Conservation (phyloP, 2,113 vertebrate genomes). For the Menura novaehollandiae region DNA sequence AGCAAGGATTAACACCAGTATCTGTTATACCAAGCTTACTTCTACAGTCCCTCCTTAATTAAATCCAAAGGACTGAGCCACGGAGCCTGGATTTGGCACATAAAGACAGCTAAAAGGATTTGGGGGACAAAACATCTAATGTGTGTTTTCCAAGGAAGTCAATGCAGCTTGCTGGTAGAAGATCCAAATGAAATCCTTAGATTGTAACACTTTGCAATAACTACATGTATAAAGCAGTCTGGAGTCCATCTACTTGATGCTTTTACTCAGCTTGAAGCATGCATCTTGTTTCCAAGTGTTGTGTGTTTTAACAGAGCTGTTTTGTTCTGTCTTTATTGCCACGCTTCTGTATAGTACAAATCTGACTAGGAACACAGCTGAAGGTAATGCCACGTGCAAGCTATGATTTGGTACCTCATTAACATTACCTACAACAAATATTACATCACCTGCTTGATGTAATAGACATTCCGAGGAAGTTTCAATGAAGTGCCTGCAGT, state of each 20-base stretch:
- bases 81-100: not conserved
- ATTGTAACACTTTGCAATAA: not conserved
- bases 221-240: not conserved
- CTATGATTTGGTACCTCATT: conserved; percentile 81
- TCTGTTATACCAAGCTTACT: not conserved
- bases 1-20: not conserved
- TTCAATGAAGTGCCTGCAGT: conserved; percentile 64
- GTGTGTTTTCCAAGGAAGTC: not conserved
- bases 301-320: conserved; percentile 89
- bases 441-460: conserved; percentile 85
- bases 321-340: conserved; percentile 94
- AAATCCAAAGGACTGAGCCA: not conserved
- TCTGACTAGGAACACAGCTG: conserved; percentile 94
- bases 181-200: not conserved
- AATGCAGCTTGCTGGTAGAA: not conserved
- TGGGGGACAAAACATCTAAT: not conserved
- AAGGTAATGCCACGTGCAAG: conserved; percentile 89
- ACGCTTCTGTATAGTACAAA: conserved; percentile 96
- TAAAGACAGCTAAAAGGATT: not conserved
- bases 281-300: conserved; percentile 68
- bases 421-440: conserved; percentile 79
- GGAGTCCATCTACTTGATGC: conserved; percentile 1
- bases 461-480: conserved; percentile 71
- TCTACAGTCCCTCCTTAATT: not conserved
- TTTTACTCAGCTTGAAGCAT: conserved; percentile 62